Evolutionary conservation across 2,113 vertebrate genomes (phyloP), one percentile per base, ranked within the genome.

Genomic region (Pao palembangensis): DNA sequence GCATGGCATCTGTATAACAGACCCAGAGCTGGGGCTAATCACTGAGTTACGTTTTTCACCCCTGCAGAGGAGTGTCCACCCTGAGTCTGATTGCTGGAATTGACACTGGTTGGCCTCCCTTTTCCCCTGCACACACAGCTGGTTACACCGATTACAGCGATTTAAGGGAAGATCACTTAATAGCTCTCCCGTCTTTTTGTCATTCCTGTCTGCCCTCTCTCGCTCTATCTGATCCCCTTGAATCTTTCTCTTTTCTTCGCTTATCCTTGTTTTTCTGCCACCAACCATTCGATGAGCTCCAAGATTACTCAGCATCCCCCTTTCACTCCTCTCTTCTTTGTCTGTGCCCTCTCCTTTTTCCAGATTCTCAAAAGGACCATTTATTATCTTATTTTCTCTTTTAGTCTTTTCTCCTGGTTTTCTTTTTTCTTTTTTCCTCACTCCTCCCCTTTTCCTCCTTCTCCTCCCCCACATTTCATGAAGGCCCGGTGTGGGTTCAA

Each of bases 81-180:
- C 67, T 47, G 70, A 68, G 84, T 55, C 78, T 80, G 85, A 86
- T 86, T 85, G 87, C 78, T 73, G 82, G 80, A 77, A 72, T 82
- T 78, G 84, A 85, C 76, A 76, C 60, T 19, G 73, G 59, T 67
- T 68, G 78, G 81, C 70, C 74, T 80, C 77, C 79, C 59, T 67
- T 55, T 81, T 74, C 82, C 84, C 84, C 85, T 80, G 82, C 77
- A 78, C 53, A 85, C 87, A 85, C 85, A 88, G 83, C 85, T 88
- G 85, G 74, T 77, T 81, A 67, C 84, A 85, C 25, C 75, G 84
- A 86, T 86, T 82, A 88, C 75, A 86, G 54, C 69, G 61, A 80
- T 84, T 80, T 78, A 75, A 58, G 1, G 82, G 72, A 86, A 84
- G 82, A 86, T 82, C 76, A 78, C 85, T 87, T 85, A 86, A 88